Evolutionary conservation across 2,797 vertebrate species (phyloP), one percentile per base, ranked within the genome.

Genomic region (Denticeps clupeoides): DNA sequence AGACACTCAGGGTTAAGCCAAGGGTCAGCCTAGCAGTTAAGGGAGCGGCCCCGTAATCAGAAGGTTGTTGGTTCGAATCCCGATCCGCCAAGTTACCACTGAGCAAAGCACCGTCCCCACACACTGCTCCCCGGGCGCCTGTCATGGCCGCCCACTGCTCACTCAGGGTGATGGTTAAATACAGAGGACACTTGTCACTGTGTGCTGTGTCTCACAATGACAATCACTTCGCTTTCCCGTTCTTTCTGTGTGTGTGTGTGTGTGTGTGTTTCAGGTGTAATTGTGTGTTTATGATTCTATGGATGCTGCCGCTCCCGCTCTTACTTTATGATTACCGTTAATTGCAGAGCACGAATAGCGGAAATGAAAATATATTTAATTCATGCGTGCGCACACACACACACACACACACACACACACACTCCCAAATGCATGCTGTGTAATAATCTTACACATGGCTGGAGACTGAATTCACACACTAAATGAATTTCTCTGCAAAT

Each of bases 391-490:
- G 38, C 35, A 38, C 15, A 21, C 11, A 5, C 22, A 33, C 52
- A 16, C 24, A 13, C 27, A 21, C 44, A 18, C 11, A 46, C 21
- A 43, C 1, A 38, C 5, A 51, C 28, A 28, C n/a, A 48, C 26
- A 31, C n/a, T 4, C 29, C 31, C 4, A 12, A 5, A n/a, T 13
- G 12, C n/a, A 11, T 28, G 7, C 8, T 9, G 3, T 9, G 3
- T 28, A 8, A 26, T 10, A 6, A 12, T 2, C 4, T 10, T 3
- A 29, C 1, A 2, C n/a, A 31, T 29, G 31, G 33, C 49, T 45
- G 38, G 35, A 53, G 24, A 64, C 54, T 64, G 50, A 46, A 44
- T 52, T 62, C 52, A 15, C 15, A 35, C 15, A 35, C 33, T 7
- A 35, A 33, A 18, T 35, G 33, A n/a, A n/a, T 33, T 18, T 2